Conservation (phyloP, 2,113 vertebrate genomes). For the Murina feae region DNA sequence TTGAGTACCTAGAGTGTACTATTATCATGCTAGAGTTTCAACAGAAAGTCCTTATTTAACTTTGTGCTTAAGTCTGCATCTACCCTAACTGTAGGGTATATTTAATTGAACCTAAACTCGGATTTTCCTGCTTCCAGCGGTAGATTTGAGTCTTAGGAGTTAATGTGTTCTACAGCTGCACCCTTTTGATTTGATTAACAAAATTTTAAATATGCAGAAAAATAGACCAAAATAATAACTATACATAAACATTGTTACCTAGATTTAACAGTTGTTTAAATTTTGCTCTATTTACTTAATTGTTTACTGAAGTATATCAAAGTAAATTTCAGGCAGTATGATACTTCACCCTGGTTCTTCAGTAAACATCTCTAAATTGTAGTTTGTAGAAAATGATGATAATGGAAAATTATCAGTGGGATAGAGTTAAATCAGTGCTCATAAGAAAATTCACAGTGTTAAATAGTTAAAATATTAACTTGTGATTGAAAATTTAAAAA, state of each 20-base stretch:
- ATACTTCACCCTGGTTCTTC: neutral
- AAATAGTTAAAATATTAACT: conserved; percentile 10
- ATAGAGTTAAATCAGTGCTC: neutral
- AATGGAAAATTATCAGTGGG: neutral
- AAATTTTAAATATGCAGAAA: neutral
- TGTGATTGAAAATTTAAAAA: conserved; percentile 22
- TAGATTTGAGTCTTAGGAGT: neutral
- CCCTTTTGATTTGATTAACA: neutral
- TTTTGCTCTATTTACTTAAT: neutral
- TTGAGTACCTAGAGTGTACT: neutral
- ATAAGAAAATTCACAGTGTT: neutral
- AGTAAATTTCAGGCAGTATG: neutral
- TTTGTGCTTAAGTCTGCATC: neutral
- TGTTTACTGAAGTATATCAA: neutral
- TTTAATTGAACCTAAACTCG: neutral
- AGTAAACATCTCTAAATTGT: neutral
- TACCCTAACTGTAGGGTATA: neutral
- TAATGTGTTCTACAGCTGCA: neutral
- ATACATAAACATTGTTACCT: neutral
- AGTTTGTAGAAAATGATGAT: conserved; percentile 23
- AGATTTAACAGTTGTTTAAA: neutral
- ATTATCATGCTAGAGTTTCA: neutral
- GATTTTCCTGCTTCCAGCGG: neutral
- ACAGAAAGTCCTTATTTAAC: neutral
- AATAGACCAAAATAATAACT: neutral